Conservation (phyloP, 2,797 vertebrate genomes). For the Megalops cyprinoides region DNA sequence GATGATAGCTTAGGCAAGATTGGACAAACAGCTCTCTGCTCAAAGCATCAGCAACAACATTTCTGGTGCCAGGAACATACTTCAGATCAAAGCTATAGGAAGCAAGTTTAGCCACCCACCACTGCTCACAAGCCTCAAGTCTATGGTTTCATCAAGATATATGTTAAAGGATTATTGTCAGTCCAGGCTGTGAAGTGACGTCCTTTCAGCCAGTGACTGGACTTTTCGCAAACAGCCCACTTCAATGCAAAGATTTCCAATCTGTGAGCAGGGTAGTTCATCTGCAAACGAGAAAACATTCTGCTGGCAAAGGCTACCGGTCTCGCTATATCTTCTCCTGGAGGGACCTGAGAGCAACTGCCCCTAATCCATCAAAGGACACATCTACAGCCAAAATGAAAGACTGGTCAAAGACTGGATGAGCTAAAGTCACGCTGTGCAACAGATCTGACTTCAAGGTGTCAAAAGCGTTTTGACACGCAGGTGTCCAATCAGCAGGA, state of each 20-base stretch:
- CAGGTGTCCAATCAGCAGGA: slow-evolving; percentile 17
- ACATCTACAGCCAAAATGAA: slow-evolving; percentile 20
- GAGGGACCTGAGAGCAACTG: too few relatives aligned
- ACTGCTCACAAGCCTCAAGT: too few relatives aligned
- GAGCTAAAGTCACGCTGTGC: slow-evolving; percentile 5
- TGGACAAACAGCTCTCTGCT: slow-evolving; percentile 17
- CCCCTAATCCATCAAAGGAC: not conserved
- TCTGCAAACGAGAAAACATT: not conserved
- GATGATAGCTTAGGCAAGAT: too few relatives aligned
- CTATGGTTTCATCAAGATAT: too few relatives aligned
- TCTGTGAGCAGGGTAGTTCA: slow-evolving; percentile 7
- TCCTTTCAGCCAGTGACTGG: too few relatives aligned
- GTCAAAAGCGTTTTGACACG: slow-evolving; percentile 21
- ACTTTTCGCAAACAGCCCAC: too few relatives aligned
- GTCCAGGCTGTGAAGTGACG: too few relatives aligned
- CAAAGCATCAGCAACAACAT: slow-evolving; percentile 18
- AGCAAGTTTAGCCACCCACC: slow-evolving; percentile 5
- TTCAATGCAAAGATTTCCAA: too few relatives aligned
- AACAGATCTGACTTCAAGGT: slow-evolving; percentile 11
- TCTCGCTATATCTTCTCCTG: not conserved
- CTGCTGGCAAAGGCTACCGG: not conserved
- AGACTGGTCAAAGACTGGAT: not conserved
- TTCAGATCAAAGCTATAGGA: slow-evolving; percentile 34
- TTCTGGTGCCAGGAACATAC: slow-evolving; percentile 15
- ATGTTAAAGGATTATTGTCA: too few relatives aligned